Percentiles rank a stretch among this genome's conserved stretches.
Conservation (phyloP, 2,113 vertebrate species). For the Callocephalon fimbriatum region DNA sequence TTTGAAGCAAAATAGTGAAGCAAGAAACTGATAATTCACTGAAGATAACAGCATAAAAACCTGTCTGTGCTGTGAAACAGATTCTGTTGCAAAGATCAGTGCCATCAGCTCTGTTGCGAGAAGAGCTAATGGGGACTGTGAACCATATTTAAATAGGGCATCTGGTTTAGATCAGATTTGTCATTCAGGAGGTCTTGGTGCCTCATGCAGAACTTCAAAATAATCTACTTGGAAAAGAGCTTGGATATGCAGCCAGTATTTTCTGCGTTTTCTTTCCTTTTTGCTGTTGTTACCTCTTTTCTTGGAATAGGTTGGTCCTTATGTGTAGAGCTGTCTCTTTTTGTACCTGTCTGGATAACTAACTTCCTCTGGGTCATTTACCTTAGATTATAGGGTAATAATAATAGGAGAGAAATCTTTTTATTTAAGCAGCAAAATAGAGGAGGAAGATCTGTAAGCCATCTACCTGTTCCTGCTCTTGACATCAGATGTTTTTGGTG, state of each 20-base stretch:
- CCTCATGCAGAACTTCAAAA: neutral
- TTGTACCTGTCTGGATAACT: neutral
- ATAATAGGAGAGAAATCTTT: neutral
- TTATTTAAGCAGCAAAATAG: neutral
- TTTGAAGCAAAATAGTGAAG: neutral
- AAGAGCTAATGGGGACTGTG: neutral
- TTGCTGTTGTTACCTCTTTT: neutral
- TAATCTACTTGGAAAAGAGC: neutral
- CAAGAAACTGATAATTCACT: neutral
- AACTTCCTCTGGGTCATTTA: neutral
- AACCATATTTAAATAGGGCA: neutral
- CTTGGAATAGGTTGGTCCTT: neutral
- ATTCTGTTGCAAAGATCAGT: slow-evolving; percentile 22
- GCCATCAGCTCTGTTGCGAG: neutral
- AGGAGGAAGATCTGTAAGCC: neutral
- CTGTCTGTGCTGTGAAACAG: neutral
- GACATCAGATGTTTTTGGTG: neutral
- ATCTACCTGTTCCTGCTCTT: neutral
- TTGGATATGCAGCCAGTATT: neutral
- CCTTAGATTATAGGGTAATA: neutral
- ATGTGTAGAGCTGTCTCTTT: neutral
- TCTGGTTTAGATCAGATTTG: neutral
- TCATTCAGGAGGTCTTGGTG: slow-evolving; percentile 11
- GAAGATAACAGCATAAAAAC: neutral
- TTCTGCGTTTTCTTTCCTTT: neutral